phyloP scores from a whole-genome alignment of 2,888 invertebrate species.

The Blera fallax region DNA sequence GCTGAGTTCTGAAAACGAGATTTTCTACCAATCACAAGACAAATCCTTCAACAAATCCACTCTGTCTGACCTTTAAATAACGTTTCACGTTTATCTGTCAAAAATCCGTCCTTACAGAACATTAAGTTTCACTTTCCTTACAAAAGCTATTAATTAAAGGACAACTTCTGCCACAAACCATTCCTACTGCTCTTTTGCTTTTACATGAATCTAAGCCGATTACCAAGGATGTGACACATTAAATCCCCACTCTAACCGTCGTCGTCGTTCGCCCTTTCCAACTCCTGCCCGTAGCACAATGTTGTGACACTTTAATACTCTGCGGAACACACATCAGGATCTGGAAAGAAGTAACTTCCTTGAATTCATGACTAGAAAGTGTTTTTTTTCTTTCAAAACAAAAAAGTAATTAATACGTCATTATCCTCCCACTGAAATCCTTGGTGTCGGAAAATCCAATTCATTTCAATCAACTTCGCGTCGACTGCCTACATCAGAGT shows the following conservation, averaged over 20 bases:
- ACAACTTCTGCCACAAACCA: neutral
- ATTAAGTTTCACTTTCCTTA: neutral
- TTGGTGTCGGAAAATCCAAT: neutral
- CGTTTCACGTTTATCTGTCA: neutral
- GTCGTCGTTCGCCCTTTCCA: neutral
- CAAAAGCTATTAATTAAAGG: constrained; percentile 5
- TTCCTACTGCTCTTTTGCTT: neutral
- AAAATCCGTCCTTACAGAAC: neutral
- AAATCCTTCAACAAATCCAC: too few species aligned
- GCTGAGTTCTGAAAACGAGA: too few species aligned
- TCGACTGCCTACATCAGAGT: neutral
- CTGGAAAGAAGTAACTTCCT: neutral
- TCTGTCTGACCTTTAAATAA: neutral
- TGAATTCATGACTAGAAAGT: neutral
- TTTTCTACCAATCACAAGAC: too few species aligned
- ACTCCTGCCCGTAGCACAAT: constrained; percentile 1
- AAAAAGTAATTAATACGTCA: constrained; percentile 27
- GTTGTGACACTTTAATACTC: constrained; percentile 54
- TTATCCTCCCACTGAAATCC: neutral
- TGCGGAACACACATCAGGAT: neutral
- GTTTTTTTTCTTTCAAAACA: neutral
- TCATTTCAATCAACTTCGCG: neutral
- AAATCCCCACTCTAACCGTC: constrained; percentile 17
- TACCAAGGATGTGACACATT: constrained; percentile 34
- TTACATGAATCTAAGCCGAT: constrained; percentile 49